phyloP scores from a whole-genome alignment of 2,113 vertebrate genomes.

The Glaucomys volans region DNA sequence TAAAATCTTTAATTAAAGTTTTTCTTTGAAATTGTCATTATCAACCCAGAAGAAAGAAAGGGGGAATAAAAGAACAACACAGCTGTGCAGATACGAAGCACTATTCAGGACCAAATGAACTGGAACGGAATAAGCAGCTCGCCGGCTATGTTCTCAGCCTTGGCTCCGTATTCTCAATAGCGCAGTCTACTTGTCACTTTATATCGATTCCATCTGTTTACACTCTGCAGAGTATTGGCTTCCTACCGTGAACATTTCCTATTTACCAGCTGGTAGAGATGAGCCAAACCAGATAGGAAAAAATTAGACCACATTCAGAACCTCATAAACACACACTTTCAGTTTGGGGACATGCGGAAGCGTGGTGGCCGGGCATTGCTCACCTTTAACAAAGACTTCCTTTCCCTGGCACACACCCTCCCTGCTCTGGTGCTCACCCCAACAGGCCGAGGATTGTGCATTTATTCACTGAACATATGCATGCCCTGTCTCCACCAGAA shows the following conservation, averaged over 20 bases:
- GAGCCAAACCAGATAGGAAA: slow-evolving; percentile 90
- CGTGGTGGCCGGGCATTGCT: not conserved
- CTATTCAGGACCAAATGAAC: slow-evolving; percentile 91
- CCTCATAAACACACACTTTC: slow-evolving; percentile 86
- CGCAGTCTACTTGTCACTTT: slow-evolving; percentile 91
- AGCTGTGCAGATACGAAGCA: slow-evolving; percentile 89
- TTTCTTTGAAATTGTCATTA: slow-evolving; percentile 89
- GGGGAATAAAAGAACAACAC: slow-evolving; percentile 84
- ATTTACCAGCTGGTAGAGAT: slow-evolving; percentile 93
- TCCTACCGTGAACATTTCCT: slow-evolving; percentile 91
- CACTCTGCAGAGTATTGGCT: slow-evolving; percentile 90
- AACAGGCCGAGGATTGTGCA: not conserved
- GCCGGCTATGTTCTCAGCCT: slow-evolving; percentile 86
- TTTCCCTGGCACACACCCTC: not conserved
- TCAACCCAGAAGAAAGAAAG: slow-evolving; percentile 88
- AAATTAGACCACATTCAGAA: slow-evolving; percentile 89
- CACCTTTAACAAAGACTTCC: slow-evolving; percentile 50
- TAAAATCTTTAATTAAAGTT: slow-evolving; percentile 92
- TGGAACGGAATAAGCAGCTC: slow-evolving; percentile 88
- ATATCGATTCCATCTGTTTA: slow-evolving; percentile 93
- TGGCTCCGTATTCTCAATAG: slow-evolving; percentile 88
- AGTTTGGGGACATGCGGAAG: slow-evolving; percentile 73
- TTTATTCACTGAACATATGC: not conserved
- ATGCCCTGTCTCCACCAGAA: not conserved
- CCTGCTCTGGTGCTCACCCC: fast-evolving